Conservation (phyloP, 2,888 invertebrate genomes). For the Drosophila setosimentum region DNA sequence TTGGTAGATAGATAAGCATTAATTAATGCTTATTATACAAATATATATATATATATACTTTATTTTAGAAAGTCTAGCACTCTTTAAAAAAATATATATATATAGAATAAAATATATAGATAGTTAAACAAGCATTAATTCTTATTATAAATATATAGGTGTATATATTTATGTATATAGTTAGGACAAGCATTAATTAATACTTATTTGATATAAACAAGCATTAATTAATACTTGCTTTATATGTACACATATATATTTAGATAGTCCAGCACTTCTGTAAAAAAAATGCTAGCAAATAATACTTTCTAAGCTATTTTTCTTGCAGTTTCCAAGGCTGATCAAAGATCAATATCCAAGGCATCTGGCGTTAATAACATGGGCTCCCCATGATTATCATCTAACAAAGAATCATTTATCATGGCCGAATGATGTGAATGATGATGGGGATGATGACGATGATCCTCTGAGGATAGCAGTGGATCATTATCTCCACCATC, state of each 20-base stretch:
- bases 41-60: not conserved
- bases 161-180: too few species aligned
- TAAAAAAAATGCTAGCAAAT: slow-evolving; percentile 1
- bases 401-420: slow-evolving; percentile 85
- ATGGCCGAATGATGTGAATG: slow-evolving; percentile 60
- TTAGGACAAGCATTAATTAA: too few species aligned
- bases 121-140: not conserved
- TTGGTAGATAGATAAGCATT: too few species aligned
- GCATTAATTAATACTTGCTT: not conserved
- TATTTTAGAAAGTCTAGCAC: not conserved
- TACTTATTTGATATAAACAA: too few species aligned
- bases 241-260: not conserved
- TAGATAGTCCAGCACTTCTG: not conserved
- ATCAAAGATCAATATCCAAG: slow-evolving; percentile 85
- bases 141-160: too few species aligned
- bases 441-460: not conserved
- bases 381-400: slow-evolving; percentile 82
- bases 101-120: not conserved
- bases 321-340: slow-evolving; percentile 14
- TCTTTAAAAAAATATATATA: not conserved
- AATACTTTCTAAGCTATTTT: slow-evolving; percentile 4
- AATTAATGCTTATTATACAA: not conserved
- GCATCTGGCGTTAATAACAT: slow-evolving; percentile 86
- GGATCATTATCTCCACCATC: slow-evolving; percentile 77
- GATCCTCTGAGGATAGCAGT: slow-evolving; percentile 73